Percentiles rank a stretch among this genome's conserved stretches.
phyloP scores from a whole-genome alignment of 2,797 vertebrate species.

The Balearica regulorum region DNA sequence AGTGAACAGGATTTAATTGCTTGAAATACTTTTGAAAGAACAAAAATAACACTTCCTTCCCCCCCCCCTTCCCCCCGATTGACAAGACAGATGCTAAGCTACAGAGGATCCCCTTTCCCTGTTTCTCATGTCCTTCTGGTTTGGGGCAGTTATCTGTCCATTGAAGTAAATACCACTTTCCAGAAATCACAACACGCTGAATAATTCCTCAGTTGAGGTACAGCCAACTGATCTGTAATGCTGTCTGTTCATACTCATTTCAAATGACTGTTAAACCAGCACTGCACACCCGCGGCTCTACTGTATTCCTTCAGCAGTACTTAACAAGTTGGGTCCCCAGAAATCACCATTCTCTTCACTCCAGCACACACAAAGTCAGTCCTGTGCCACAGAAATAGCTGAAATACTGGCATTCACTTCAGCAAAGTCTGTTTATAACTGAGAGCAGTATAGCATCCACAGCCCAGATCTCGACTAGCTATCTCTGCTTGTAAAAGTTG shows the following conservation, averaged over 20 bases:
- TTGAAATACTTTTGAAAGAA: neutral
- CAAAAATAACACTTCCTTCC: neutral
- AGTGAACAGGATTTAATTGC: neutral
- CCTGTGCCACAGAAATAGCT: neutral
- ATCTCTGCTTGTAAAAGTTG: conserved; percentile 49
- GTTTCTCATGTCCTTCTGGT: neutral
- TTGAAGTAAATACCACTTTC: conserved; percentile 50
- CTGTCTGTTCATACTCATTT: conserved; percentile 58
- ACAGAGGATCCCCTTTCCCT: neutral
- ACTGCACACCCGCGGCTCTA: conserved; percentile 43
- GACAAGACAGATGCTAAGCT: neutral
- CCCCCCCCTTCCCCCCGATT: accelerated
- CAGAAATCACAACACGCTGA: conserved; percentile 22
- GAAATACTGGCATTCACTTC: neutral
- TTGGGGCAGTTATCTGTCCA: neutral
- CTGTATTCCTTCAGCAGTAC: conserved; percentile 27
- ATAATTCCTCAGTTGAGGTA: conserved; percentile 44
- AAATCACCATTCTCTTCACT: conserved; percentile 20
- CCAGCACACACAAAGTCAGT: neutral
- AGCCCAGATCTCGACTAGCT: neutral
- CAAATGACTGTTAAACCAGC: conserved; percentile 65
- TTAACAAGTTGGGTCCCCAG: conserved; percentile 37
- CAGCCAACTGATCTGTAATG: conserved; percentile 45
- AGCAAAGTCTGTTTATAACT: neutral
- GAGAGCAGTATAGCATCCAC: neutral